phyloP scores from a whole-genome alignment of 30 jellyfish, hydroid and myxozoan species.

The Mastigias papua region DNA sequence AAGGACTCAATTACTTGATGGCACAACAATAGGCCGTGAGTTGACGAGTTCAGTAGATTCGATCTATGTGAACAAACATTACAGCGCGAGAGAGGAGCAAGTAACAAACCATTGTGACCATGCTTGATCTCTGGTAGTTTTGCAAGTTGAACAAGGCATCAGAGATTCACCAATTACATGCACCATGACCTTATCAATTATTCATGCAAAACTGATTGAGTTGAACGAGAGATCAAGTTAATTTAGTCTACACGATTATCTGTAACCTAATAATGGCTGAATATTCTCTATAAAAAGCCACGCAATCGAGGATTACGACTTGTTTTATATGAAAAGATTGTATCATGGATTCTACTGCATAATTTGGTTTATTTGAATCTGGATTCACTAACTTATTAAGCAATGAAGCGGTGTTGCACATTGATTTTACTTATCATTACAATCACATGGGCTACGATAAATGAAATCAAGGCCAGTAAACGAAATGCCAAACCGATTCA shows the following conservation, averaged over 20 bases:
- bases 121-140: constrained; percentile 22
- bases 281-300: neutral
- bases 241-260: neutral
- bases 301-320: neutral
- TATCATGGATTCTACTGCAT: neutral
- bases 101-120: constrained; percentile 18
- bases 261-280: neutral
- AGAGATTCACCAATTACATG: constrained; percentile 60
- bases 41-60: neutral
- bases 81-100: neutral
- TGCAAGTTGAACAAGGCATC: neutral
- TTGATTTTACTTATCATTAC: neutral
- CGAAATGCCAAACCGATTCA: constrained; percentile 32
- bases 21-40: neutral
- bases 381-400: neutral
- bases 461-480: neutral
- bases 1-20: neutral
- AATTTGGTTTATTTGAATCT: neutral
- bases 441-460: neutral
- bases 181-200: constrained; percentile 38
- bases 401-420: constrained; percentile 2
- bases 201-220: constrained; percentile 36
- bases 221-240: constrained; percentile 33
- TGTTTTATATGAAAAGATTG: neutral
- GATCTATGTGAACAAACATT: neutral